A percentile compares a stretch with the other conserved stretches of the same genome.
Evolutionary conservation across 2,113 vertebrate species (phyloP).

Genomic region (Malurus alboscapulatus): DNA sequence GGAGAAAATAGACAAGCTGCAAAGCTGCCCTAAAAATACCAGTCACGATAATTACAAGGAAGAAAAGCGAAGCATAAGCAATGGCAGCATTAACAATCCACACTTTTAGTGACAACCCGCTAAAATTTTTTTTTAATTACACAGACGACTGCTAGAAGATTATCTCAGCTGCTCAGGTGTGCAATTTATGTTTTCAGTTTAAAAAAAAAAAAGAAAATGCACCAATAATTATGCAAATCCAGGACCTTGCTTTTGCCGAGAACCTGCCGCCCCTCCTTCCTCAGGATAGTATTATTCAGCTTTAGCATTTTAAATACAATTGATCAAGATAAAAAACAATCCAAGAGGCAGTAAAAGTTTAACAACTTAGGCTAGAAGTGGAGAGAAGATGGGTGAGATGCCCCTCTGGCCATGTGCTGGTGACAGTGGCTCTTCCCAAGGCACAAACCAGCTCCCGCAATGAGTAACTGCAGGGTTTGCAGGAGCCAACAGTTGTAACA

Average conservation of each 20-base stretch:
- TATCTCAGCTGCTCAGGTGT: not conserved
- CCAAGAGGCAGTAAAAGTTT: not conserved
- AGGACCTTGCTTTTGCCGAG: not conserved
- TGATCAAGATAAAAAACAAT: not conserved
- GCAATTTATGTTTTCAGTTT: not conserved
- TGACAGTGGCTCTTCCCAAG: not conserved
- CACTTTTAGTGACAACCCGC: not conserved
- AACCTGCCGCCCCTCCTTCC: not conserved
- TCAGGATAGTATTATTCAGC: not conserved
- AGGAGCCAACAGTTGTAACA: not conserved
- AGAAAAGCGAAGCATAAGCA: not conserved
- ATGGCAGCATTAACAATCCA: not conserved
- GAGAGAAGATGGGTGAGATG: not conserved
- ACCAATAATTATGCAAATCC: not conserved
- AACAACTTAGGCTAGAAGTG: not conserved
- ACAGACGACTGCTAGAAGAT: not conserved
- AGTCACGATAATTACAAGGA: not conserved
- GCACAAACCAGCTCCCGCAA: not conserved
- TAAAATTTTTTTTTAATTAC: not conserved
- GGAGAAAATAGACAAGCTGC: constrained; percentile 49
- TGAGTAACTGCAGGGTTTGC: not conserved
- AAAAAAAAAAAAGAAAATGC: not conserved
- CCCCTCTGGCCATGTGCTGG: not conserved
- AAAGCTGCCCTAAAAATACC: constrained; percentile 60
- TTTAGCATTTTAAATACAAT: not conserved